Percentiles rank a stretch among this genome's conserved stretches.
Conservation (phyloP, 2,113 vertebrate species). For the Odontesthes bonariensis region DNA sequence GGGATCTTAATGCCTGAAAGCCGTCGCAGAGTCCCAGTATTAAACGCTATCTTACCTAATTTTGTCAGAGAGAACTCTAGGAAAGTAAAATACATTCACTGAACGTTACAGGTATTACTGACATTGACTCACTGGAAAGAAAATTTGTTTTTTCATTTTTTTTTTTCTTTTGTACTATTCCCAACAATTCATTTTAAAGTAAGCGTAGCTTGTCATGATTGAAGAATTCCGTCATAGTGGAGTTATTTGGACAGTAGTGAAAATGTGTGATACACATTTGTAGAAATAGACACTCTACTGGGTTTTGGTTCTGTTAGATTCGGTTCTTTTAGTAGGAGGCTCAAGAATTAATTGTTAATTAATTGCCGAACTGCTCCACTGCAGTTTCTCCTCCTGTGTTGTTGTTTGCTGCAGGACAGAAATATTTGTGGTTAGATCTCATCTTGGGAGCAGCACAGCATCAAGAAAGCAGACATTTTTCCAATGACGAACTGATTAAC, state of each 20-base stretch:
- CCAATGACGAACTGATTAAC: too few species aligned
- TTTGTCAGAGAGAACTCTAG: constrained; percentile 65
- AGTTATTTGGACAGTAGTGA: constrained; percentile 20
- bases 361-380: too few species aligned
- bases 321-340: too few species aligned
- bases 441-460: too few species aligned
- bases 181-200: constrained; percentile 9
- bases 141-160: constrained; percentile 40
- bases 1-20: constrained; percentile 70
- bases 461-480: too few species aligned
- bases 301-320: constrained; percentile 4
- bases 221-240: not conserved
- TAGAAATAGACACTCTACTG: not conserved
- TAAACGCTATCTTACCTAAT: constrained; percentile 69
- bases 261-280: constrained; percentile 20
- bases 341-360: too few species aligned
- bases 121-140: constrained; percentile 45
- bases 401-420: too few species aligned
- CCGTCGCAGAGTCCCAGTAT: constrained; percentile 64
- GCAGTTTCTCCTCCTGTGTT: too few species aligned
- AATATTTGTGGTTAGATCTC: too few species aligned
- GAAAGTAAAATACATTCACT: constrained; percentile 60
- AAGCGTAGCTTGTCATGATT: constrained; percentile 24
- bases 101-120: constrained; percentile 64
- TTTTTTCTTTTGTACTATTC: constrained; percentile 12